Evolutionary conservation across 2,113 vertebrate genomes (phyloP).

Genomic region (Helogale parvula): DNA sequence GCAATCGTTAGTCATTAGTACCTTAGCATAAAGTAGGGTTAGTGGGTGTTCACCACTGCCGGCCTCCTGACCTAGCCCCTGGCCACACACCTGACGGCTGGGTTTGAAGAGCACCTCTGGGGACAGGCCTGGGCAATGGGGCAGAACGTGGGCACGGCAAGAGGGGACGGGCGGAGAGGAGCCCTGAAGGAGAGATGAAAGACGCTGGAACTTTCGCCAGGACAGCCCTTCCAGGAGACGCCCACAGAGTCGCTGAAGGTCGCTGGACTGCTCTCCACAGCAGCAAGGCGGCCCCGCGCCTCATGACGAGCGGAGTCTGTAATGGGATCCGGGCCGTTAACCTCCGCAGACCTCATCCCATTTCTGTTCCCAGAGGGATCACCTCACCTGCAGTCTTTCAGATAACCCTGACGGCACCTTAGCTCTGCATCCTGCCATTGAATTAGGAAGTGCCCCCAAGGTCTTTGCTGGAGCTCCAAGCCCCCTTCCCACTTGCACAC

Average conservation of each 20-base stretch:
- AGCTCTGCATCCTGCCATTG: not conserved
- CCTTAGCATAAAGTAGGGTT: not conserved
- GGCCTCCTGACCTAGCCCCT: not conserved
- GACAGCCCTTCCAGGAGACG: not conserved
- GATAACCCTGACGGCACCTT: not conserved
- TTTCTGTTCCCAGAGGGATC: not conserved
- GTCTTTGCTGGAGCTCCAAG: not conserved
- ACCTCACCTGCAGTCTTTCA: not conserved
- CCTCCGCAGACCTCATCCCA: not conserved
- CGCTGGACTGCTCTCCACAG: too few relatives aligned
- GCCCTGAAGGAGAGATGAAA: not conserved
- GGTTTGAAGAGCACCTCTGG: not conserved
- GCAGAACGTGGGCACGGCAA: not conserved
- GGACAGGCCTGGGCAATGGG: not conserved
- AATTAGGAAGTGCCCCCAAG: not conserved
- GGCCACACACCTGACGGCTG: rapidly evolving
- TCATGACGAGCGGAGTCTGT: not conserved
- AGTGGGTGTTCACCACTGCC: not conserved
- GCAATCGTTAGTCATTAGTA: not conserved
- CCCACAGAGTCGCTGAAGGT: not conserved
- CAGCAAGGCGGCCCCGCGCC: not conserved
- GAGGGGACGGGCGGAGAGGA: too few relatives aligned
- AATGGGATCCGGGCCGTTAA: rapidly evolving
- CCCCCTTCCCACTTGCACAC: not conserved
- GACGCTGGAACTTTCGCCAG: not conserved